Evolutionary conservation across 2,888 invertebrate species (phyloP), one percentile per base, ranked within the genome.

Genomic region (Chloroclystis v-ata): DNA sequence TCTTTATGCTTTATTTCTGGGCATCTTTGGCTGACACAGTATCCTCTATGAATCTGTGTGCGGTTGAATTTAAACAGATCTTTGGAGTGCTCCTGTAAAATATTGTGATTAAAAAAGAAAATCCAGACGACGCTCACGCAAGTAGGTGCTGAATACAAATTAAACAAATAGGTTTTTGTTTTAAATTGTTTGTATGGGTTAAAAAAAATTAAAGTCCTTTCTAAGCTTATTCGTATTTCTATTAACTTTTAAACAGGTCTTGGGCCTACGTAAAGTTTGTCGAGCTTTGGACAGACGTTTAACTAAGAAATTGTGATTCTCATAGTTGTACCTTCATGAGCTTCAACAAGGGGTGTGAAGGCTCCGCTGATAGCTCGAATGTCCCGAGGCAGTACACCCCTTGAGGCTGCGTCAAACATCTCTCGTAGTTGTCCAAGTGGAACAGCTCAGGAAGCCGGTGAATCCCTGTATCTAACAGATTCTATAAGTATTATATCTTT

Each of bases 321-420:
- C 2, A 26, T 4, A 2, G 2, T 8, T 9, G 5, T 29, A 60
- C 62, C 60, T 56, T 56, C 25, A 62, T 59, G 9, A 55, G 42
- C 3, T 58, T 49, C 10, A 55, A 57, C 1, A 37, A 11, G 1
- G 28, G 11, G 37, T 56, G 39, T 0, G 53, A 44, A 4, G 26
- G 14, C 3, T 52, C 44, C 0, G 61, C 58, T 1, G 56, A 47
- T 8, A 73, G 63, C 4, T 67, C 61, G 52, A 71, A 72, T 24
- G 57, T 61, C 5, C 71, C 72, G 8, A 71, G 44, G 40, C 74
- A 75, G 59, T 68, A 75, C 1, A 66, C 48, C 1, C 71, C 72
- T 0, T 56, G 44, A 0, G 46, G 47, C 12, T 52, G 52, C 1
- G 60, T 55, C 13, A 72, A 55, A 45, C 74, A 74, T 33, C 57